These are phyloP conservation scores for Phoxinus dragarum DNA, from an alignment of 2,797 vertebrate genomes.

Conservation along the genomic window DNA sequence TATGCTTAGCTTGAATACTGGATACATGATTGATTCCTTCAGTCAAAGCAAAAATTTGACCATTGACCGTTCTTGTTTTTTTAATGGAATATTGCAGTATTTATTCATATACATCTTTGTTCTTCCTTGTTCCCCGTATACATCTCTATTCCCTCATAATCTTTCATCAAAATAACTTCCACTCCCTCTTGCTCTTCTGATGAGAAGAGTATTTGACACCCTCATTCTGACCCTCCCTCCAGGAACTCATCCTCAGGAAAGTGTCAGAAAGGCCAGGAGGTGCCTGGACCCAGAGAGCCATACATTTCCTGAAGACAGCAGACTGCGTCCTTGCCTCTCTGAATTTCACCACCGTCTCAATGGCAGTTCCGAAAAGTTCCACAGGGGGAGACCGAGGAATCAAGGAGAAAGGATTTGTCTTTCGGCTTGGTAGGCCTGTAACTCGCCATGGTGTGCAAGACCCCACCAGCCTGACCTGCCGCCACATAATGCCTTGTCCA, in stretches of 20 bases:
- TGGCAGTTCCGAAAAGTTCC: background rate
- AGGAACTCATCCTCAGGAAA: no score
- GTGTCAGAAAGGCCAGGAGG: no score
- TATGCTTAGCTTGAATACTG: slow-evolving; percentile 5
- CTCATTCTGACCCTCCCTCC: no score
- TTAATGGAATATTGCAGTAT: background rate
- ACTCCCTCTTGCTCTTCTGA: background rate
- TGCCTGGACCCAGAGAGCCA: background rate
- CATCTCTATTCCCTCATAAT: background rate
- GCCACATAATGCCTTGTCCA: background rate
- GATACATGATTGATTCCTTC: background rate
- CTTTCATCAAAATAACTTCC: background rate
- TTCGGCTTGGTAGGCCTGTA: background rate
- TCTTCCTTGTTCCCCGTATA: no score
- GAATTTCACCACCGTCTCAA: background rate
- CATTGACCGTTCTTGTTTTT: background rate
- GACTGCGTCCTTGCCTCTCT: background rate
- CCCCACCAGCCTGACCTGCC: background rate
- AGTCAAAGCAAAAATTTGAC: background rate
- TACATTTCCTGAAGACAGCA: background rate
- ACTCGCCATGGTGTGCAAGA: no score
- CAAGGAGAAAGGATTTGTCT: background rate
- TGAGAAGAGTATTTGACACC: no score
- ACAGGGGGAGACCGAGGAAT: background rate
- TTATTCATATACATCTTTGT: background rate